A percentile compares a stretch with the other conserved stretches of the same genome.
Conservation (phyloP, 2,888 invertebrate species). For the Phlogophora meticulosa region DNA sequence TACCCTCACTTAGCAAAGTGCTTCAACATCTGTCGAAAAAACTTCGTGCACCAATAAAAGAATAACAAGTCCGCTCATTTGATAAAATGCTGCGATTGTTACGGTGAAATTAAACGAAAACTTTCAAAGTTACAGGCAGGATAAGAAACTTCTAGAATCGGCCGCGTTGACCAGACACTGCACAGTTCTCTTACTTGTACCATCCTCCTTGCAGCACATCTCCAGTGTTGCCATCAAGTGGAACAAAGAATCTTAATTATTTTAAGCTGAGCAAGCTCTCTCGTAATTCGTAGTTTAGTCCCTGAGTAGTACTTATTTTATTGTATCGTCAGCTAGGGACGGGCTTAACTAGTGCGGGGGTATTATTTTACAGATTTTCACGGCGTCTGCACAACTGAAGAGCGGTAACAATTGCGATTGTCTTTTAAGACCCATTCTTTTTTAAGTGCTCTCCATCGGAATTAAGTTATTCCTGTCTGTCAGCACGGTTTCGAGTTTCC, state of each 20-base stretch:
- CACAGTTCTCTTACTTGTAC: constrained; percentile 18
- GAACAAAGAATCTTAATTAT: constrained; percentile 89
- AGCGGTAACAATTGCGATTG: constrained; percentile 76
- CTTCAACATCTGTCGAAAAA: constrained; percentile 68
- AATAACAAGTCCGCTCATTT: constrained; percentile 64
- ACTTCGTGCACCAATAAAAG: constrained; percentile 62
- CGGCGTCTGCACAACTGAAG: constrained; percentile 82
- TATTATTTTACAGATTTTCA: constrained; percentile 87
- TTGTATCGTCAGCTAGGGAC: constrained; percentile 84
- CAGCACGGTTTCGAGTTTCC: constrained; percentile 71
- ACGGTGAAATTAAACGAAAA: constrained; percentile 62
- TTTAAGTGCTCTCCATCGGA: constrained; percentile 81
- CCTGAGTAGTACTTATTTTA: constrained; percentile 83
- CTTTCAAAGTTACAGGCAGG: constrained; percentile 49
- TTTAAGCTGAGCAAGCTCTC: constrained; percentile 85
- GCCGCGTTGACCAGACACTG: constrained; percentile 60
- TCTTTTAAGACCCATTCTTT: constrained; percentile 81
- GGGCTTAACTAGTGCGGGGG: constrained; percentile 79
- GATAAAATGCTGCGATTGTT: constrained; percentile 62
- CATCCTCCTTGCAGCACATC: constrained; percentile 31
- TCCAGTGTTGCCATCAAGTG: constrained; percentile 73
- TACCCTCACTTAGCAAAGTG: constrained; percentile 60
- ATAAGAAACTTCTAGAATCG: constrained; percentile 56
- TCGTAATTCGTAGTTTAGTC: constrained; percentile 86
- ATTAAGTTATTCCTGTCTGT: constrained; percentile 80